These are phyloP conservation scores for Galbula dea DNA, from an alignment of 2,113 vertebrate genomes.

Conservation along the genomic window DNA sequence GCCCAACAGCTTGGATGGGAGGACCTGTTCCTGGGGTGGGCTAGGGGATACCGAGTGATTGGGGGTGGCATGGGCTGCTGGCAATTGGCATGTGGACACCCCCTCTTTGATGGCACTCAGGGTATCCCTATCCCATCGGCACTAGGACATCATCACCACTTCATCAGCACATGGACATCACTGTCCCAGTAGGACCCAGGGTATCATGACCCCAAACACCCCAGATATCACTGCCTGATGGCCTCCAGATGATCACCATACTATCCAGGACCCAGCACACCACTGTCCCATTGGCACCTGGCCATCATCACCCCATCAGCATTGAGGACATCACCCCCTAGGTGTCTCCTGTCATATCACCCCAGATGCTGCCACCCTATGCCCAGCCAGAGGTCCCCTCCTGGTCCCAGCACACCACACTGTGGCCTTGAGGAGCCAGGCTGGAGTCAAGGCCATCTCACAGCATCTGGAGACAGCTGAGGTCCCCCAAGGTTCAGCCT, in stretches of 20 bases:
- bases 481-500: not conserved
- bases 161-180: too few species aligned
- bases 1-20: not conserved
- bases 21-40: not conserved
- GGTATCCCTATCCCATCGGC: not conserved
- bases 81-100: not conserved
- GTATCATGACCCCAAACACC: too few species aligned
- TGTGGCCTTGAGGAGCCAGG: rapidly evolving
- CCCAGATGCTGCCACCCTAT: not conserved
- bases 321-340: too few species aligned
- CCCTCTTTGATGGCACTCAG: not conserved
- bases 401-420: not conserved
- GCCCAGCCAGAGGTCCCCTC: not conserved
- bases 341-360: not conserved
- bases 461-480: not conserved
- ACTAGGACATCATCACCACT: not conserved
- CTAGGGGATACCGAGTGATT: not conserved
- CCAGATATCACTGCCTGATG: too few species aligned
- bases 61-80: not conserved
- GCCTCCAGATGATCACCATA: too few species aligned
- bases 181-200: not conserved
- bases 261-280: too few species aligned
- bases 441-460: not conserved
- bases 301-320: not conserved
- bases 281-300: too few species aligned